These are phyloP conservation scores for Phallusia fumigata DNA, from an alignment of 23 tunicate species.

Conservation along the genomic window DNA sequence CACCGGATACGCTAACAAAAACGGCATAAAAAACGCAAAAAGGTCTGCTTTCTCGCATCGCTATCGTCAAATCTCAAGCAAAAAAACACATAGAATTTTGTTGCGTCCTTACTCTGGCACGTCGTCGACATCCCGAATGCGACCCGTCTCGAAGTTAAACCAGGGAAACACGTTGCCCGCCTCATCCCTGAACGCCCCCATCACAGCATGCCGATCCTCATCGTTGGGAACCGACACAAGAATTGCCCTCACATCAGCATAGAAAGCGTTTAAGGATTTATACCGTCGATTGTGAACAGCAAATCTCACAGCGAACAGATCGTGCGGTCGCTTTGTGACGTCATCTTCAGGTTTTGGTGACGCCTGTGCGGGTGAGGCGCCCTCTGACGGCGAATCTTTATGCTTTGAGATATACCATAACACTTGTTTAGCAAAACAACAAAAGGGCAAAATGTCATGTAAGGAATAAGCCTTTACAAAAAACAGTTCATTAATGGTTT, in stretches of 20 bases:
- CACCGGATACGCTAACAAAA: too few relatives aligned
- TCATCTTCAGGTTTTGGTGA: neutral
- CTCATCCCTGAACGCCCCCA: slow-evolving; percentile 52
- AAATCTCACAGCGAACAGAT: slow-evolving; percentile 79
- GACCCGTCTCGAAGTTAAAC: slow-evolving; percentile 85
- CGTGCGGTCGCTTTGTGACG: slow-evolving; percentile 44
- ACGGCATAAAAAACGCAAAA: too few relatives aligned
- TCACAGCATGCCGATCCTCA: slow-evolving; percentile 18
- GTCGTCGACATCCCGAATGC: slow-evolving; percentile 58
- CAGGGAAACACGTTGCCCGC: slow-evolving; percentile 67
- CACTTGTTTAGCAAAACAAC: too few relatives aligned
- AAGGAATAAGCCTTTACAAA: too few relatives aligned
- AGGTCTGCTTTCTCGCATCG: too few relatives aligned
- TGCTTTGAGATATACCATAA: neutral
- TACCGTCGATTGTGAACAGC: slow-evolving; percentile 85
- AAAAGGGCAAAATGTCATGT: too few relatives aligned
- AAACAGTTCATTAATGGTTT: too few relatives aligned
- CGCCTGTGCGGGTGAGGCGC: neutral
- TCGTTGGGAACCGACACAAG: slow-evolving; percentile 44
- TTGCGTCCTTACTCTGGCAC: slow-evolving; percentile 87
- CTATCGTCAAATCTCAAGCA: too few relatives aligned
- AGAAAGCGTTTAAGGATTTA: slow-evolving; percentile 27
- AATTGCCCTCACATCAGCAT: slow-evolving; percentile 51
- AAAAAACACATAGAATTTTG: too few relatives aligned
- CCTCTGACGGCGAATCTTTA: neutral